Conservation (phyloP, 1,140 invertebrate species). For the Drosophila lacertosa region DNA sequence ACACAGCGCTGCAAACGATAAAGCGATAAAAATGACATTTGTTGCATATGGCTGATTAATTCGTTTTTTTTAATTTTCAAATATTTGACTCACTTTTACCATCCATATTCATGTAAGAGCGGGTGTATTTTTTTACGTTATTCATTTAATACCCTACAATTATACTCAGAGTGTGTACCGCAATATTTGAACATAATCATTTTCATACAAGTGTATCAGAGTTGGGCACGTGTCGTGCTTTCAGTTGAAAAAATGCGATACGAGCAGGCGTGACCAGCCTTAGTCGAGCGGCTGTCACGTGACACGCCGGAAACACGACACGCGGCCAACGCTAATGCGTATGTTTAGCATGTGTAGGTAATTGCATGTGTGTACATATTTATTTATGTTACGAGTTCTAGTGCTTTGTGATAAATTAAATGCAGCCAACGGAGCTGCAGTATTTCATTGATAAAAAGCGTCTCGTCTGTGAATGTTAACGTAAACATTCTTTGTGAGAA, state of each 20-base stretch:
- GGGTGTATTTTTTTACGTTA: not conserved
- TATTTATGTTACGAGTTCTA: slow-evolving; percentile 2
- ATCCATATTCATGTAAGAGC: not conserved
- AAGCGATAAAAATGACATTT: no score
- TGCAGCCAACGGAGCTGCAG: not conserved
- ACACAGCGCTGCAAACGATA: no score
- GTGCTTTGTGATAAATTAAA: not conserved
- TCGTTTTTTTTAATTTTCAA: no score
- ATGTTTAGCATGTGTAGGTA: not conserved
- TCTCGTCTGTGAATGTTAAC: not conserved
- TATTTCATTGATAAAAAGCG: slow-evolving; percentile 20
- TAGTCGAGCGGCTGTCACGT: no score
- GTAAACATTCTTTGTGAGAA: slow-evolving; percentile 27
- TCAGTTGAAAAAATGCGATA: no score
- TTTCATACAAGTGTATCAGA: no score
- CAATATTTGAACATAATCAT: no score
- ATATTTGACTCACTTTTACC: no score
- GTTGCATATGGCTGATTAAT: no score
- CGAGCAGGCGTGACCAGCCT: not conserved
- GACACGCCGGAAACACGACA: not conserved
- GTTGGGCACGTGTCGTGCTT: no score
- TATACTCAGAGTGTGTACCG: not conserved
- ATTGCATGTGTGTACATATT: not conserved
- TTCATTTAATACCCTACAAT: not conserved
- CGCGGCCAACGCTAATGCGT: not conserved